These are phyloP conservation scores for Pelecanoides urinatrix DNA, from an alignment of 2,113 vertebrate species.

Conservation along the genomic window DNA sequence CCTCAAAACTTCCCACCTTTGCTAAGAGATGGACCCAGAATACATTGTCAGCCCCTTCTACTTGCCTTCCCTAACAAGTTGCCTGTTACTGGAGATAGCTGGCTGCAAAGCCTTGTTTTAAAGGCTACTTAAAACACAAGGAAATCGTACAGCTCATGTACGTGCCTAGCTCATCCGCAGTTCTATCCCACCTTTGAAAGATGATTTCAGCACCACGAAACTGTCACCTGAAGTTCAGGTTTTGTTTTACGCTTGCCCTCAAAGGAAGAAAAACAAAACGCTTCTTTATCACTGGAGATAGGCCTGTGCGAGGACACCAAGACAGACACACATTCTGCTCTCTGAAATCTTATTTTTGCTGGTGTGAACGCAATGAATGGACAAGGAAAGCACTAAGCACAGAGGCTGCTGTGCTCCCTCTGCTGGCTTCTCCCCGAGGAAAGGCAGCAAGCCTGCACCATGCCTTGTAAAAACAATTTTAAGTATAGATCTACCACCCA, in stretches of 20 bases:
- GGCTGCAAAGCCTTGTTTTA: background rate
- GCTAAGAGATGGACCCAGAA: background rate
- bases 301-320: background rate
- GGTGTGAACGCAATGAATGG: background rate
- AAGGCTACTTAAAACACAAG: background rate
- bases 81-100: background rate
- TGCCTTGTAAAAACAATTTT: accelerated
- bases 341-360: background rate
- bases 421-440: background rate
- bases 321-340: accelerated
- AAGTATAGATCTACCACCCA: background rate
- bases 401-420: background rate
- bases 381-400: background rate
- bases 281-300: background rate
- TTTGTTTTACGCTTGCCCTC: background rate
- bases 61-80: background rate
- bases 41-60: background rate
- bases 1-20: background rate
- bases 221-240: background rate
- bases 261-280: background rate
- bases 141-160: background rate
- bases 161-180: background rate
- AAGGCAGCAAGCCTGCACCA: background rate
- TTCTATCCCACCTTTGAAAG: background rate
- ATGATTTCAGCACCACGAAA: background rate